A percentile compares a stretch with the other conserved stretches of the same genome.
These are phyloP conservation scores for Gallinago solitaria DNA, from an alignment of 2,797 vertebrate species.

Conservation along the genomic window DNA sequence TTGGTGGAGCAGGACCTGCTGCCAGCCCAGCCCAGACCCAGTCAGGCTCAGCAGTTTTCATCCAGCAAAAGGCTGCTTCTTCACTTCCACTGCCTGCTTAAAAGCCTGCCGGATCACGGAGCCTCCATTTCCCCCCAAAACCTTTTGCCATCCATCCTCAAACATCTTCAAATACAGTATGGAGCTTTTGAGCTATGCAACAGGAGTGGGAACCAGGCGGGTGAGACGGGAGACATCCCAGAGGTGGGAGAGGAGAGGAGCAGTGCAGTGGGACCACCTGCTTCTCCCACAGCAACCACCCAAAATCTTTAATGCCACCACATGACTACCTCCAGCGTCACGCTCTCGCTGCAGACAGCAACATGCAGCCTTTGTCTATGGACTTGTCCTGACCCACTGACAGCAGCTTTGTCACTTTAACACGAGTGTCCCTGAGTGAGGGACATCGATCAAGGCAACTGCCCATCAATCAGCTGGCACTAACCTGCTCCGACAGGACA, in stretches of 20 bases:
- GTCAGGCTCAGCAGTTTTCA: neutral
- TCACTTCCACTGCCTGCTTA: neutral
- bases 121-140: neutral
- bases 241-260: neutral
- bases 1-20: neutral
- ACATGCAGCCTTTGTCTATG: neutral
- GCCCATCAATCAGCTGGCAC: constrained; percentile 14
- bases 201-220: neutral
- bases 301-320: accelerated
- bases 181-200: neutral
- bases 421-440: neutral
- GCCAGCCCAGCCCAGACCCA: neutral
- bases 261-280: neutral
- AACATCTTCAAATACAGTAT: neutral
- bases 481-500: neutral
- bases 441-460: neutral
- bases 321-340: neutral
- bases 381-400: neutral
- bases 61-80: neutral
- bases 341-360: neutral
- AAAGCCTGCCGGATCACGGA: neutral
- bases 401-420: constrained; percentile 2
- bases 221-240: neutral
- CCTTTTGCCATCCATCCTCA: neutral
- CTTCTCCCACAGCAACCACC: neutral